These are phyloP conservation scores for Watsonalla cultraria DNA, from an alignment of 2,888 invertebrate genomes.

Conservation along the genomic window DNA sequence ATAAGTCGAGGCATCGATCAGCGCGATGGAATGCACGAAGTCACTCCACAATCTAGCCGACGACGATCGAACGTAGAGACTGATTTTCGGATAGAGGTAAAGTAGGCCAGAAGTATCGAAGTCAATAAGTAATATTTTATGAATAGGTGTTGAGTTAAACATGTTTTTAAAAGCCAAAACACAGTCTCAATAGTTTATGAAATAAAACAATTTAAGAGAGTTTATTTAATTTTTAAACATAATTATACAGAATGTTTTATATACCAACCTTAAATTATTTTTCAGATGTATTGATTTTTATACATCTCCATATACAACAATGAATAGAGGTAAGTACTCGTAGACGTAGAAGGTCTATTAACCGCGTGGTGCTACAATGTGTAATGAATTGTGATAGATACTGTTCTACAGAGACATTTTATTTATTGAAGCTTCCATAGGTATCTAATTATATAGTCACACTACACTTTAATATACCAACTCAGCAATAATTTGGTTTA, in stretches of 20 bases:
- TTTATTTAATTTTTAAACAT: conserved; percentile 76
- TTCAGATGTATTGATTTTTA: conserved; percentile 77
- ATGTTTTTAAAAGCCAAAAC: conserved; percentile 66
- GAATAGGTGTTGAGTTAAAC: conserved; percentile 63
- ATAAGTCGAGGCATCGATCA: conserved; percentile 52
- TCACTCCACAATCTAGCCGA: conserved; percentile 56
- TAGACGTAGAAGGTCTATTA: conserved; percentile 74
- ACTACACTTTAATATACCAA: conserved; percentile 55
- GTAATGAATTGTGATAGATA: conserved; percentile 78
- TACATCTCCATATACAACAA: conserved; percentile 75
- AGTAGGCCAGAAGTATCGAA: conserved; percentile 67
- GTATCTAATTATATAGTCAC: conserved; percentile 58
- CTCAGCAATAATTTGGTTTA: conserved; percentile 69
- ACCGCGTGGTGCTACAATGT: conserved; percentile 77
- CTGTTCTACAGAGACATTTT: conserved; percentile 76
- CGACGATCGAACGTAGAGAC: conserved; percentile 68
- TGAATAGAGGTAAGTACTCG: conserved; percentile 72
- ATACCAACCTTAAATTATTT: conserved; percentile 75
- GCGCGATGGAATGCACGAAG: conserved; percentile 31
- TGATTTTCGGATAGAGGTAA: conserved; percentile 75
- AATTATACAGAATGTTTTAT: conserved; percentile 76
- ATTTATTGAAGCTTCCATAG: conserved; percentile 76
- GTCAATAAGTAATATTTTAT: conserved; percentile 62
- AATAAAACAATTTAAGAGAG: conserved; percentile 68
- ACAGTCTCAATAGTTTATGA: conserved; percentile 69